phyloP scores from a whole-genome alignment of 2,888 invertebrate species.

The Bombyx huttoni region DNA sequence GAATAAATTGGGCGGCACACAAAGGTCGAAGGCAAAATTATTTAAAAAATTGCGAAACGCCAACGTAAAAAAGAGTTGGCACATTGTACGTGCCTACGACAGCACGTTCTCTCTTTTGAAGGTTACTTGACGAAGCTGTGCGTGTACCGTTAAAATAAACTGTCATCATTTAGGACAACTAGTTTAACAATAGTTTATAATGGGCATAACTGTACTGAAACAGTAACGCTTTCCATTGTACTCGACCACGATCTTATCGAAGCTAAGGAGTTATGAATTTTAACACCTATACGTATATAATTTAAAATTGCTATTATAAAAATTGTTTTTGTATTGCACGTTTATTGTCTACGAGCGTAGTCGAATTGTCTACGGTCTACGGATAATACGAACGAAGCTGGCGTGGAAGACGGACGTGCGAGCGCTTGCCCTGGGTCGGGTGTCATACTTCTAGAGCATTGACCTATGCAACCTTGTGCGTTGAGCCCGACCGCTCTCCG shows the following conservation, averaged over 20 bases:
- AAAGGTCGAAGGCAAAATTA: conserved; percentile 69
- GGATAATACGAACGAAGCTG: conserved; percentile 5
- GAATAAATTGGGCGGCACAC: conserved; percentile 58
- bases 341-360: conserved; percentile 16
- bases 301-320: too few relatives aligned
- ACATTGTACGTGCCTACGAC: conserved; percentile 63
- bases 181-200: conserved; percentile 30
- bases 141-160: conserved; percentile 56
- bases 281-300: too few relatives aligned
- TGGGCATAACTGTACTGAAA: conserved; percentile 15
- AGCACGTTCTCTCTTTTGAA: conserved; percentile 68
- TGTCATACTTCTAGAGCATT: conserved; percentile 71
- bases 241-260: background rate
- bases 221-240: conserved; percentile 4
- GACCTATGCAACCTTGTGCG: conserved; percentile 71
- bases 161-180: conserved; percentile 45
- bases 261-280: background rate
- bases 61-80: conserved; percentile 60
- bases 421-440: conserved; percentile 56
- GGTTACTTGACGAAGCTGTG: conserved; percentile 47
- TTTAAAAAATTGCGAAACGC: conserved; percentile 65
- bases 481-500: conserved; percentile 67
- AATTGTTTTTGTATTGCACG: background rate
- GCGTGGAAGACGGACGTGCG: conserved; percentile 18
- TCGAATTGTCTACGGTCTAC: conserved; percentile 12